Percentiles rank a stretch among this genome's conserved stretches.
Conservation (phyloP, 2,113 vertebrate species). For the Erythrocebus patas region DNA sequence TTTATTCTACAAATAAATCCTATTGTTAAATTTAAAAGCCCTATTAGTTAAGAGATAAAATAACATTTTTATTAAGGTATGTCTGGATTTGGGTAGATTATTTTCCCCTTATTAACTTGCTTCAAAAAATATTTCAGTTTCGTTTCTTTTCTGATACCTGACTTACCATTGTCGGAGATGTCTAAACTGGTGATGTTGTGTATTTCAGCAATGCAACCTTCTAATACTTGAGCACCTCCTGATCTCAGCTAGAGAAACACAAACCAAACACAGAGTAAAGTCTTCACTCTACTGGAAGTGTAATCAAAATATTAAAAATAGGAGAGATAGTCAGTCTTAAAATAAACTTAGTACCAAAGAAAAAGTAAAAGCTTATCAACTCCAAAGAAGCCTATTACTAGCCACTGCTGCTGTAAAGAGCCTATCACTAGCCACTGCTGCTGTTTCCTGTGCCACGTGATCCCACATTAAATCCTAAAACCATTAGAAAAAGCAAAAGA, state of each 20-base stretch:
- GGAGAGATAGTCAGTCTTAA: constrained; percentile 2
- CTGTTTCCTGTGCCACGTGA: background rate
- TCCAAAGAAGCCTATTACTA: background rate
- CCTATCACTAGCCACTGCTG: background rate
- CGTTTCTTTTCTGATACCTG: background rate
- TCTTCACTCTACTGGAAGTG: background rate
- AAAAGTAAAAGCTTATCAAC: background rate
- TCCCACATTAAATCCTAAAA: background rate
- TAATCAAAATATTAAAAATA: constrained; percentile 56
- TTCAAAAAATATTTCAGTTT: background rate
- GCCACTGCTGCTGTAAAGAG: background rate
- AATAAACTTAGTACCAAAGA: constrained; percentile 32
- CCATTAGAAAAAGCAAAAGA: background rate
- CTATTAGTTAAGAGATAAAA: background rate
- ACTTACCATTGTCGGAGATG: constrained; percentile 97
- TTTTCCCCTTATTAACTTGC: background rate
- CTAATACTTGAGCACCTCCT: constrained; percentile 96
- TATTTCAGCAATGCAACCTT: constrained; percentile 97
- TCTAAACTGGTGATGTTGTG: constrained; percentile 97
- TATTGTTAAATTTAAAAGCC: background rate
- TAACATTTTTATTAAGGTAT: background rate
- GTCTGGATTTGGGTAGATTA: background rate
- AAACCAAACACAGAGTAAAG: constrained; percentile 32
- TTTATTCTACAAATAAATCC: background rate
- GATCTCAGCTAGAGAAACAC: constrained; percentile 90